Conservation (phyloP, 2,113 vertebrate genomes). For the Odontophorus gujanensis region DNA sequence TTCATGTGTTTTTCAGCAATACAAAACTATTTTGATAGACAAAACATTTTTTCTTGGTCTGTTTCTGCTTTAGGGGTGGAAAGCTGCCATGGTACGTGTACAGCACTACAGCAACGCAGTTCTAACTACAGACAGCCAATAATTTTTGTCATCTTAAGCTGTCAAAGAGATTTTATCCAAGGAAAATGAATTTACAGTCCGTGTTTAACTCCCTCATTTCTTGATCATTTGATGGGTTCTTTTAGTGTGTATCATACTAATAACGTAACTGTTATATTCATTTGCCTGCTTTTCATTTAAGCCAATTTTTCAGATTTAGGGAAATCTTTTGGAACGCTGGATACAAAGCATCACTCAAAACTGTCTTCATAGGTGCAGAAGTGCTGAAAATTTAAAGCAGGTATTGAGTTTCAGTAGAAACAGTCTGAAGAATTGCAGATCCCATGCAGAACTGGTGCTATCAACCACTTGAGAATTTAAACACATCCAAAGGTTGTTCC, state of each 20-base stretch:
- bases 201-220: neutral
- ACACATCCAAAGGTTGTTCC: neutral
- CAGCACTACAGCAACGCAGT: neutral
- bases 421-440: neutral
- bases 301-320: neutral
- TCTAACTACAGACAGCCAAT: neutral
- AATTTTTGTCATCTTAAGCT: neutral
- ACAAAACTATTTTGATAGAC: neutral
- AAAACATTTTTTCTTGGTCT: neutral
- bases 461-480: neutral
- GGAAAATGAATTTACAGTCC: neutral
- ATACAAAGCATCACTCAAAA: neutral
- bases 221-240: neutral
- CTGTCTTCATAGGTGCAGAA: neutral
- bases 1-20: neutral
- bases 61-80: neutral
- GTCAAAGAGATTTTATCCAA: neutral
- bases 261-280: neutral
- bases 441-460: neutral
- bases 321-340: neutral
- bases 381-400: neutral
- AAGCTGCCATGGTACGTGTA: neutral
- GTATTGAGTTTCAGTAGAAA: neutral
- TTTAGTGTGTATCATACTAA: neutral
- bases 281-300: neutral